These are phyloP conservation scores for Aldrovandia affinis DNA, from an alignment of 2,797 vertebrate genomes.

Conservation along the genomic window DNA sequence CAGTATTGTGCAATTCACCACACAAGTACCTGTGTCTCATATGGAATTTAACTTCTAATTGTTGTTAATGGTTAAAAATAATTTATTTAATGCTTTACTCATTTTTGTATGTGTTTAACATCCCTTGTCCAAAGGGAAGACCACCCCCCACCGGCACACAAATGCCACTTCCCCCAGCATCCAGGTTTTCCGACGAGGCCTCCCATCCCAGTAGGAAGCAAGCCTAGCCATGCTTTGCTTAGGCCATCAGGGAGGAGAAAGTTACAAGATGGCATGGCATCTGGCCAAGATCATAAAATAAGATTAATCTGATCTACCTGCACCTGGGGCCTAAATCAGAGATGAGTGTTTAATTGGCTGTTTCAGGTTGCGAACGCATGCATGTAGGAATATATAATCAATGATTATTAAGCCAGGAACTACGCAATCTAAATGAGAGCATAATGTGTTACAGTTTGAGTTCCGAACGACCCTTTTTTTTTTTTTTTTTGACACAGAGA, in stretches of 20 bases:
- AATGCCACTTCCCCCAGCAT: no score
- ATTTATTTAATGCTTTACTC: no score
- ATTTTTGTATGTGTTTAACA: no score
- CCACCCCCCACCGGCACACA: no score
- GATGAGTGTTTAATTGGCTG: background rate
- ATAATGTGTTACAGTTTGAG: background rate
- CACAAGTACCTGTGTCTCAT: no score
- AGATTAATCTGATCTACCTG: conserved; percentile 11
- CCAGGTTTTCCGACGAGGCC: no score
- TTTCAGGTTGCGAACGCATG: background rate
- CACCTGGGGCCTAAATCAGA: background rate
- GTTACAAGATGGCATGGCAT: background rate
- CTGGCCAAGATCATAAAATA: background rate
- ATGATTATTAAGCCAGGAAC: background rate
- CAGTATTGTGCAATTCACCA: no score
- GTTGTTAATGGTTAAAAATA: no score
- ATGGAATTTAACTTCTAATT: no score
- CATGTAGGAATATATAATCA: background rate
- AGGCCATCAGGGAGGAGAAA: background rate
- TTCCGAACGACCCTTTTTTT: background rate
- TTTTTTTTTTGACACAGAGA: background rate
- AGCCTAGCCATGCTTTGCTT: background rate
- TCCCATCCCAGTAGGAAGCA: background rate
- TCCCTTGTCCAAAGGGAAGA: no score
- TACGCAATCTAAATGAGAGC: background rate